A percentile compares a stretch with the other conserved stretches of the same genome.
These are phyloP conservation scores for Malurus splendens DNA, from an alignment of 2,797 vertebrate genomes.

Conservation along the genomic window DNA sequence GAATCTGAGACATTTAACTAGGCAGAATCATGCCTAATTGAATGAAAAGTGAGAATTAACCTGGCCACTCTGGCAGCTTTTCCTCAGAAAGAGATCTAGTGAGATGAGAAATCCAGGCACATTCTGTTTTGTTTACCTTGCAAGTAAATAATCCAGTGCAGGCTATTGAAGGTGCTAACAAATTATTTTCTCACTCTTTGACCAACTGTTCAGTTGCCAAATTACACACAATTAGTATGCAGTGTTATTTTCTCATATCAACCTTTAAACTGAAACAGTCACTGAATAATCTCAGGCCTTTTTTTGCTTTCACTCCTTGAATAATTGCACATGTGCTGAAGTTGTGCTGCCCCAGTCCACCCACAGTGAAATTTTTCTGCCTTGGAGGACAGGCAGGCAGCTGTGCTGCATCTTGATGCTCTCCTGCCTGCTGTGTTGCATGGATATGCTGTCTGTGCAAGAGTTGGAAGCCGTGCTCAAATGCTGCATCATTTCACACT, in stretches of 20 bases:
- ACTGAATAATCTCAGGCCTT: background rate
- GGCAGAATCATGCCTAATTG: background rate
- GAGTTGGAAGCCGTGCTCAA: background rate
- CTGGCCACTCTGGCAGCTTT: background rate
- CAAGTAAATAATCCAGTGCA: background rate
- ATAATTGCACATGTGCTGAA: background rate
- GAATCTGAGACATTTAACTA: background rate
- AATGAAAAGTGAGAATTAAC: background rate
- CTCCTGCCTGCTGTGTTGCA: background rate
- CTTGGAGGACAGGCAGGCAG: background rate
- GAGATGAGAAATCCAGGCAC: background rate
- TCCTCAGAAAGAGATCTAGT: background rate
- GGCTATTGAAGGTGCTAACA: background rate
- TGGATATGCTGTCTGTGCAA: background rate
- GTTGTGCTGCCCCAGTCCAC: background rate
- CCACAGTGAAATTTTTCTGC: background rate
- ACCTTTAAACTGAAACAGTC: background rate
- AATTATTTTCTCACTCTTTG: background rate
- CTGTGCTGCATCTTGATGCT: background rate
- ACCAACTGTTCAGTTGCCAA: background rate
- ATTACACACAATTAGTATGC: background rate
- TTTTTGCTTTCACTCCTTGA: background rate
- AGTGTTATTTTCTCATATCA: background rate
- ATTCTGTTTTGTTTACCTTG: background rate
- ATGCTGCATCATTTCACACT: background rate